Evolutionary conservation across 2,888 invertebrate genomes (phyloP), one percentile per base, ranked within the genome.

Genomic region (Aphidoletes aphidimyza): DNA sequence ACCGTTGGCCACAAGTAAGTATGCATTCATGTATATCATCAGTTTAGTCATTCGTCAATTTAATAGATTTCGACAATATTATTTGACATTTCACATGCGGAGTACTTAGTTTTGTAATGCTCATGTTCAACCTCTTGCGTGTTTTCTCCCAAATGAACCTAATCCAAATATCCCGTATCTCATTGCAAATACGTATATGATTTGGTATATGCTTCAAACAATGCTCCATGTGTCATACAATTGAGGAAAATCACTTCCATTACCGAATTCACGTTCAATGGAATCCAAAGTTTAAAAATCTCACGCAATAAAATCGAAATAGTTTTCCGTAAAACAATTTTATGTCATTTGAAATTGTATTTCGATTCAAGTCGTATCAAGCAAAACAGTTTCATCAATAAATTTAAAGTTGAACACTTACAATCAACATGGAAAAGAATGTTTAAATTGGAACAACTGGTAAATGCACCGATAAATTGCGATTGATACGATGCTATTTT

Each of bases 1-100:
- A 84, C 97, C 97, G 34, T 93, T 97, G 86, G 92, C 95, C 86
- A 93, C 95, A 88, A 97, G 97, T 97, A 92, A 94, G 94, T 93
- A 87, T 39, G 45, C 37, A 54, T 39, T 30, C 19, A n/a, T 22
- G 14, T 30, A 83, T 11, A 84, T 34, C 34, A 84, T 11, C 8
- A n/a, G n/a, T n/a, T n/a, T n/a, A n/a, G n/a, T n/a, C n/a, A n/a
- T n/a, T n/a, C n/a, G n/a, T 39, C 26, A 69, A 84, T 17, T 78
- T 69, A 85, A 19, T 17, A 83, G 30, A 47, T 37, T 45, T 49
- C 39, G 83, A 26, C 6, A 26, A 14, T 47, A 83, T 42, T 6
- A 8, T 85, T 69, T 81, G 45, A 45, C 83, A 34, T 19, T 54
- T 36, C n/a, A n/a, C n/a, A n/a, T n/a, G n/a, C n/a, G n/a, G n/a